These are phyloP conservation scores for Serilophus lunatus DNA, from an alignment of 2,113 vertebrate genomes.

Conservation along the genomic window DNA sequence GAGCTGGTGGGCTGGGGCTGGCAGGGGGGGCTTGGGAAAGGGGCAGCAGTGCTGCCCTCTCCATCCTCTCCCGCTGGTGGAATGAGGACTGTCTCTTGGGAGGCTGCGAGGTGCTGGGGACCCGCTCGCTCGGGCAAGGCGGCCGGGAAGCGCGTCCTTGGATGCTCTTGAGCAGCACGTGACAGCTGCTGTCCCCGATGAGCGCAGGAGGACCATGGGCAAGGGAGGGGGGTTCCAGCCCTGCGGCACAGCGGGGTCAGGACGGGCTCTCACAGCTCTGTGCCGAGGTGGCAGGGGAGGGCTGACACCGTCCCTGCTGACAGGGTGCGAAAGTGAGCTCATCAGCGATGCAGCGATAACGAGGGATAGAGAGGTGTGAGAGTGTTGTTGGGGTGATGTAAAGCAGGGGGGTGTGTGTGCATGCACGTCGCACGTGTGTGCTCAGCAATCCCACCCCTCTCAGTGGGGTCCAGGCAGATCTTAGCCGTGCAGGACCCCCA, in stretches of 20 bases:
- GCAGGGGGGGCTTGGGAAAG: neutral
- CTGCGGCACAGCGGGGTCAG: neutral
- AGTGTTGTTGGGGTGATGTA: neutral
- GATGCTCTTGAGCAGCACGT: conserved; percentile 55
- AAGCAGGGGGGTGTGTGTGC: neutral
- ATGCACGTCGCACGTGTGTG: neutral
- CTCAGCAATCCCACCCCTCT: rapidly evolving
- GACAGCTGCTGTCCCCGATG: neutral
- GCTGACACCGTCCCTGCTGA: neutral
- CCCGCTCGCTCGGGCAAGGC: neutral
- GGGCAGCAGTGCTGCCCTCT: neutral
- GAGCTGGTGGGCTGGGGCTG: neutral
- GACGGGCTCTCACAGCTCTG: neutral
- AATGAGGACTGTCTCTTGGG: neutral
- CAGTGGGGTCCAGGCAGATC: rapidly evolving
- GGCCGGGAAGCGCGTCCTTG: conserved; percentile 1
- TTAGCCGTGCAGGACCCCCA: rapidly evolving
- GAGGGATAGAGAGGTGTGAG: conserved; percentile 39
- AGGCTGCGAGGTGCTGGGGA: neutral
- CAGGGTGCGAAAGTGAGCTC: conserved; percentile 12
- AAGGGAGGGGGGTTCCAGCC: neutral
- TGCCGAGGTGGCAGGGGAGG: neutral
- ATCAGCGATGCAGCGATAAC: conserved; percentile 17
- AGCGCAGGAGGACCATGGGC: neutral
- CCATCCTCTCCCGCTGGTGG: neutral